Evolutionary conservation across 2,113 vertebrate genomes (phyloP), one percentile per base, ranked within the genome.

Genomic region (Ophthalmolycus amberensis): DNA sequence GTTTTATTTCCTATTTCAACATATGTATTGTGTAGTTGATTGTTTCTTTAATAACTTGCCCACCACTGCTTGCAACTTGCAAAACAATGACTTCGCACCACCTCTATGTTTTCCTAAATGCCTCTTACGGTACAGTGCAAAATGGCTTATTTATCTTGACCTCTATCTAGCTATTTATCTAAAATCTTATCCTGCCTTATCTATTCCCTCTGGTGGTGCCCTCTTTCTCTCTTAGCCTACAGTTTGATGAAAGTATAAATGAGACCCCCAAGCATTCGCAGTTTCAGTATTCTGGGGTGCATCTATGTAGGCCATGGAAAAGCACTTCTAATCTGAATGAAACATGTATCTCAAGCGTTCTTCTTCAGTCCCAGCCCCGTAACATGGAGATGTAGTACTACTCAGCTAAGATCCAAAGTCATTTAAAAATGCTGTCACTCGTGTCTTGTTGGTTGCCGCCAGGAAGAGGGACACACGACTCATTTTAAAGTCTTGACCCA

Each of bases 231-330:
- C 44, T 32, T 58, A 72, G 37, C 54, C 60, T 71, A 10, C 62
- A 34, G 75, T 82, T 27, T 65, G 65, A 77, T 75, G 12, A 71
- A 77, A 79, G 50, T 59, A 65, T 79, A 77, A 82, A 84, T 60
- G 46, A 84, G 64, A 67, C 65, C 75, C 77, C n/a, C 3, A 25
- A 83, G 76, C 68, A 44, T 66, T 6, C 71, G 37, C 27, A 37
- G 60, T 75, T 82, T 20, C 60, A 27, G 56, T 54, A 56, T 78
- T 78, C 62, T 27, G 11, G 56, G 42, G 15, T 68, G 59, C 32
- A 54, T 84, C 54, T 77, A 84, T 84, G 72, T 73, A 63, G 74
- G 76, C 70, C 75, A 82, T 15, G 40, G 25, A 77, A 52, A 82
- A 65, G 52, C 62, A 52, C 32, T 54, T 58, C 65, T 65, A 76